phyloP scores from a whole-genome alignment of 2,888 invertebrate species.

The Liopterus haemorrhoidalis region DNA sequence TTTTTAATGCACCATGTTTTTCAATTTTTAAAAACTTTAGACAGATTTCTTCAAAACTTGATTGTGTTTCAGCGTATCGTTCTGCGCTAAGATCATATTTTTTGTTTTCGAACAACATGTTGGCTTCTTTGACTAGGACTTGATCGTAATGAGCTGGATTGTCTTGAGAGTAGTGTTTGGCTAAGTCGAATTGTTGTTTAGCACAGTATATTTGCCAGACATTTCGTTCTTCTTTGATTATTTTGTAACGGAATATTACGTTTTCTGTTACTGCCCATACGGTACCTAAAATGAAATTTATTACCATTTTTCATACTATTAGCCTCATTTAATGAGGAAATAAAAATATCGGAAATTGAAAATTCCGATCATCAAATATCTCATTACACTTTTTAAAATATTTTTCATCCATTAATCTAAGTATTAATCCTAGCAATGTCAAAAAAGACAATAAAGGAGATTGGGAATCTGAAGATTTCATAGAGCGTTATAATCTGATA shows the following conservation, averaged over 20 bases:
- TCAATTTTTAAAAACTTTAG: conserved; percentile 80
- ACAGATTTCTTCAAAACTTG: conserved; percentile 91
- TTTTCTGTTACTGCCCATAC: conserved; percentile 86
- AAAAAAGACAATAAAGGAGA: no score
- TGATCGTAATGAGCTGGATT: conserved; percentile 77
- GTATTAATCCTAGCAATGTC: neutral
- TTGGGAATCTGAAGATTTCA: no score
- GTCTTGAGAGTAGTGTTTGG: conserved; percentile 75
- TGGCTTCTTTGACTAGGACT: conserved; percentile 83
- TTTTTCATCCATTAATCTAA: neutral
- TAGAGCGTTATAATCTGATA: no score
- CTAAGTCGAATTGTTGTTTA: conserved; percentile 77
- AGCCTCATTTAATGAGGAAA: conserved; percentile 32
- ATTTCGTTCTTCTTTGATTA: conserved; percentile 77
- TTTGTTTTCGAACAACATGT: conserved; percentile 70
- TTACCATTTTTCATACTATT: neutral
- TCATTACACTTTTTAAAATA: neutral
- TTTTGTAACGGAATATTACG: conserved; percentile 78
- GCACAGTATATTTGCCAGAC: conserved; percentile 86
- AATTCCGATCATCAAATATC: conserved; percentile 1
- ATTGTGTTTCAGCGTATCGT: conserved; percentile 82
- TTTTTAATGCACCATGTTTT: conserved; percentile 79
- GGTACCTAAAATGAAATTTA: conserved; percentile 44
- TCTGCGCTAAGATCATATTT: conserved; percentile 79
- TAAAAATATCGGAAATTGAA: conserved; percentile 13